phyloP scores from a whole-genome alignment of 2,113 vertebrate genomes.

The Guaruba guarouba region DNA sequence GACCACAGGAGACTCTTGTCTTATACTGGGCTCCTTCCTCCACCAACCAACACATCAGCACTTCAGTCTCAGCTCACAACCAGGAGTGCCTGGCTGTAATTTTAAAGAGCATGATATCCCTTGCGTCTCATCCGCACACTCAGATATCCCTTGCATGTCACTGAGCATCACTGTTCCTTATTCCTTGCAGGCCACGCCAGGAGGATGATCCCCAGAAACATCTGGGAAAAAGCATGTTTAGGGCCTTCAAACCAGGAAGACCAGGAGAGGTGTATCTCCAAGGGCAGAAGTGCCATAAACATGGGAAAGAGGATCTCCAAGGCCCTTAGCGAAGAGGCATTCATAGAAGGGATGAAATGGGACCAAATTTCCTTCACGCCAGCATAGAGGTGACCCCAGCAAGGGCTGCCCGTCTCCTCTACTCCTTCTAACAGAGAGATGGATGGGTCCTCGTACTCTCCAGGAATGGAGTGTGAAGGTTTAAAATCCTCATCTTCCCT shows the following conservation, averaged over 20 bases:
- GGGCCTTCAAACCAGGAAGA: neutral
- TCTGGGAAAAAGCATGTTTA: neutral
- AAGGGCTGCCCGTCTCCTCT: neutral
- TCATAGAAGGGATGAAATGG: neutral
- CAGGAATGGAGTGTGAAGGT: neutral
- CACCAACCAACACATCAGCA: neutral
- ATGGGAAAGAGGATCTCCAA: neutral
- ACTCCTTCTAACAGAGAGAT: neutral
- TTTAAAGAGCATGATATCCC: neutral
- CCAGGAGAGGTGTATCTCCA: neutral
- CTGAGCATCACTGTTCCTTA: neutral
- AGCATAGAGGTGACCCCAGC: neutral
- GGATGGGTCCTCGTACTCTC: neutral
- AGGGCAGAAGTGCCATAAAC: neutral
- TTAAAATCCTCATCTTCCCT: neutral
- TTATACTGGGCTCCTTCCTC: neutral
- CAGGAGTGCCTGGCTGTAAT: neutral
- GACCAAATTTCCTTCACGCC: neutral
- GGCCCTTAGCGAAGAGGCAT: neutral
- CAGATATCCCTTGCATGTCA: neutral
- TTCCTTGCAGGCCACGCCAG: neutral
- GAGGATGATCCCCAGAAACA: neutral
- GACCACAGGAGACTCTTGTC: neutral
- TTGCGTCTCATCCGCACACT: neutral
- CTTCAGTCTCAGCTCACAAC: neutral